Percentiles rank a stretch among this genome's conserved stretches.
Conservation (phyloP, 2,113 vertebrate species). For the Danio rerio region GRCz12tu NC_133178.1:49201501-49202000, state of each 20-base stretch:
- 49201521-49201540: conserved; percentile 74
- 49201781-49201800: not conserved
- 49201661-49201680: not conserved
- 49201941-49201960: too few species aligned
- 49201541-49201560: conserved; percentile 77
- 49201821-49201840: not conserved
- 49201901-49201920: too few species aligned
- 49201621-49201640: conserved; percentile 51
- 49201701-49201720: not conserved
- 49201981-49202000: too few species aligned
- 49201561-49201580: conserved; percentile 81
- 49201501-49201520: conserved; percentile 46
- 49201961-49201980: too few species aligned
- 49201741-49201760: conserved; percentile 31
- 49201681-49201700: not conserved
- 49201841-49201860: not conserved
- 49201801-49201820: not conserved
- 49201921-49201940: too few species aligned
- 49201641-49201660: conserved; percentile 43
- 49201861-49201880: not conserved
- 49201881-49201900: too few species aligned
- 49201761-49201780: conserved; percentile 42
- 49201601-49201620: conserved; percentile 59
- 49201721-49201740: not conserved
- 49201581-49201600: conserved; percentile 82